phyloP scores from a whole-genome alignment of 2,888 invertebrate species.

The Noctuana brunneofusca region DNA sequence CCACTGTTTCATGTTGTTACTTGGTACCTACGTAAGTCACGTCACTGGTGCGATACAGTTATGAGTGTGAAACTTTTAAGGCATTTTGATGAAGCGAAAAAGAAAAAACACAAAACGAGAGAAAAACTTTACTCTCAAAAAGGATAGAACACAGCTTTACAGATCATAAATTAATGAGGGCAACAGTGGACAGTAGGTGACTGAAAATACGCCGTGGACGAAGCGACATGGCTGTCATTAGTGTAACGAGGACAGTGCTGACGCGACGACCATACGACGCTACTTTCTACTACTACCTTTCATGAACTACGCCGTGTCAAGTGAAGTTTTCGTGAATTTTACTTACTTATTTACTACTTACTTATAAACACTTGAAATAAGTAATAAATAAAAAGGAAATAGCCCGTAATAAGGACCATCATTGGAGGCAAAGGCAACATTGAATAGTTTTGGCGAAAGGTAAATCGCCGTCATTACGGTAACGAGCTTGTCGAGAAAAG shows the following conservation, averaged over 20 bases:
- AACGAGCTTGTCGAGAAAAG: neutral
- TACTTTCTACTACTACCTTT: no score
- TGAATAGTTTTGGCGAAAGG: neutral
- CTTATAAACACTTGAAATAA: no score
- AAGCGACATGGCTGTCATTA: neutral
- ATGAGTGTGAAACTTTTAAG: no score
- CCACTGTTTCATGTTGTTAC: neutral
- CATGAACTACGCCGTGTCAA: no score
- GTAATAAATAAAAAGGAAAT: neutral
- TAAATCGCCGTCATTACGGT: constrained; percentile 1
- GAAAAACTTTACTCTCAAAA: no score
- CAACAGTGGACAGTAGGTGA: neutral
- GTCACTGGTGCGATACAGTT: no score
- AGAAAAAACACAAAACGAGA: no score
- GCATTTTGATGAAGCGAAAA: no score
- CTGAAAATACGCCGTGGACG: neutral
- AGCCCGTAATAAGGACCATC: neutral
- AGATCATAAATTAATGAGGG: neutral
- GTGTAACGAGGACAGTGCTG: neutral
- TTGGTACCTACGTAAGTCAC: neutral
- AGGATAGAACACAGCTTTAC: no score
- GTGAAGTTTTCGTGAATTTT: no score
- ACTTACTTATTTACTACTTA: no score
- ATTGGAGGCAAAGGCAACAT: neutral
- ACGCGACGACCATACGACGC: no score